Evolutionary conservation across 2,888 invertebrate genomes (phyloP).

Genomic region (Thecocarcelia acutangulata): DNA sequence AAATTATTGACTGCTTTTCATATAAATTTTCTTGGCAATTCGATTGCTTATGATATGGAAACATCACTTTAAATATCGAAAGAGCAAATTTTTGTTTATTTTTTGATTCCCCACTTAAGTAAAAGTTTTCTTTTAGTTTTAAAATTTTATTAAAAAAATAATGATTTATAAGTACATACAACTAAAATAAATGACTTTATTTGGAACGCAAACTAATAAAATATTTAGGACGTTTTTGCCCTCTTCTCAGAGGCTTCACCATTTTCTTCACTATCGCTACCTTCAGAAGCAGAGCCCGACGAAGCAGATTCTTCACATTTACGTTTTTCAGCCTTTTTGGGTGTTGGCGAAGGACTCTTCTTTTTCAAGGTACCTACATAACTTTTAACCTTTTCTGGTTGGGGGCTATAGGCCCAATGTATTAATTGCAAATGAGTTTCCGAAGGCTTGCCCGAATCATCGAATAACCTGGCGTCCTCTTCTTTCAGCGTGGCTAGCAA

Average conservation of each 20-base stretch:
- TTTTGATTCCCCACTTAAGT: too few relatives aligned
- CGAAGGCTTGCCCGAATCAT: conserved; percentile 86
- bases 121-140: conserved; percentile 1
- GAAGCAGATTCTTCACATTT: conserved; percentile 75
- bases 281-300: conserved; percentile 57
- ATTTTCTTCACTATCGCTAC: conserved; percentile 61
- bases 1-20: too few relatives aligned
- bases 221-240: conserved; percentile 63
- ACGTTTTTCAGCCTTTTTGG: conserved; percentile 79
- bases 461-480: conserved; percentile 85
- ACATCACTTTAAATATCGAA: too few relatives aligned
- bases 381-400: conserved; percentile 86
- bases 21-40: too few relatives aligned
- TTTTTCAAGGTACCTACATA: conserved; percentile 79
- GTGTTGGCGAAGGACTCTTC: conserved; percentile 28
- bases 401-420: conserved; percentile 90
- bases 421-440: conserved; percentile 86
- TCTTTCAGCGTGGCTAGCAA: conserved; percentile 84
- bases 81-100: too few relatives aligned
- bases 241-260: conserved; percentile 73
- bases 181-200: conserved; percentile 48
- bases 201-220: conserved; percentile 38
- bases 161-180: conserved; percentile 60
- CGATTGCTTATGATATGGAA: too few relatives aligned
- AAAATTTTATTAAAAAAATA: conserved; percentile 39